phyloP scores from a whole-genome alignment of 2,797 vertebrate genomes.

The Poeciliopsis paucimaculata region DNA sequence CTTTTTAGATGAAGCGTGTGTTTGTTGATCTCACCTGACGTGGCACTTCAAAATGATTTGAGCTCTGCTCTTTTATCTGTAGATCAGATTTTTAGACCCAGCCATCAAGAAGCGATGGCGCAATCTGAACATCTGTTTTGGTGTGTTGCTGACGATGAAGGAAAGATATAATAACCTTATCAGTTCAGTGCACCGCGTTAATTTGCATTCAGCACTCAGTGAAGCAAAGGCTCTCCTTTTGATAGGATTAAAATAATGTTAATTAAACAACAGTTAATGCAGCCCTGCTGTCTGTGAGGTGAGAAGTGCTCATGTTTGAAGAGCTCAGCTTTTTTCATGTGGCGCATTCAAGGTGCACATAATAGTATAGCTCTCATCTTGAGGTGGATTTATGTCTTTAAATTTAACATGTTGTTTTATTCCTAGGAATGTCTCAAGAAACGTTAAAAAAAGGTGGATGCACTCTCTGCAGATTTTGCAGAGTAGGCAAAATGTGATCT shows the following conservation, averaged over 20 bases:
- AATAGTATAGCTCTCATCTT: slow-evolving; percentile 6
- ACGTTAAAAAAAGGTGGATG: not conserved
- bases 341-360: slow-evolving; percentile 19
- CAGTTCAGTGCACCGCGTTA: slow-evolving; percentile 28
- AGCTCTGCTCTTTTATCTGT: slow-evolving; percentile 41
- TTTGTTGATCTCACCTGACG: slow-evolving; percentile 26
- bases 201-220: slow-evolving; percentile 46
- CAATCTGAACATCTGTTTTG: slow-evolving; percentile 21
- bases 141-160: slow-evolving; percentile 9
- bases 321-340: slow-evolving; percentile 18
- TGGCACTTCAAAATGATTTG: slow-evolving; percentile 27
- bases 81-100: slow-evolving; percentile 16
- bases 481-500: not conserved
- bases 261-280: slow-evolving; percentile 58
- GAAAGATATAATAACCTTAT: slow-evolving; percentile 40
- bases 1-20: not conserved
- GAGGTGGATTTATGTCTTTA: slow-evolving; percentile 7
- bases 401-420: slow-evolving; percentile 21
- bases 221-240: slow-evolving; percentile 44
- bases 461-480: not conserved
- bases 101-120: slow-evolving; percentile 12
- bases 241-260: slow-evolving; percentile 64
- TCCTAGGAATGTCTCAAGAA: slow-evolving; percentile 22
- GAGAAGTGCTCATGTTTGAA: slow-evolving; percentile 37
- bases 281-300: slow-evolving; percentile 21